These are phyloP conservation scores for Apotomis capreana DNA, from an alignment of 2,888 invertebrate species.

Conservation along the genomic window DNA sequence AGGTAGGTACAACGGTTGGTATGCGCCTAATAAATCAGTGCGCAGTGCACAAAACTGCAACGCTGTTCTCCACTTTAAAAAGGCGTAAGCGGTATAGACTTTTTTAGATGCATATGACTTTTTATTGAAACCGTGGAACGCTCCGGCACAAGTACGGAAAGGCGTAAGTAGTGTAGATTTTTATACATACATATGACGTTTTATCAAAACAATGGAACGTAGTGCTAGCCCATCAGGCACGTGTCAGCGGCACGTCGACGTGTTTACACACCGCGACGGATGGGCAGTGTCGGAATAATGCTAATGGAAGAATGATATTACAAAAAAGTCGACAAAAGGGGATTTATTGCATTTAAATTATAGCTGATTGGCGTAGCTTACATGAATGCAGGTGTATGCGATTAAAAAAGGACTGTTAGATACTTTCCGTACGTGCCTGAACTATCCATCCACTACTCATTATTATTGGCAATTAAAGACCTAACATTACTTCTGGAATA, in stretches of 20 bases:
- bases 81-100: constrained; percentile 5
- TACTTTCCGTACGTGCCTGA: too few species aligned
- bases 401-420: too few species aligned
- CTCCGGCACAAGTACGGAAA: not conserved
- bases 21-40: constrained; percentile 73
- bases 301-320: constrained; percentile 38
- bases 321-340: constrained; percentile 29
- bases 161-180: constrained; percentile 1
- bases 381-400: too few species aligned
- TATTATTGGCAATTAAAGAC: too few species aligned
- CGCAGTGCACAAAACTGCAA: constrained; percentile 67
- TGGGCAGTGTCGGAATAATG: constrained; percentile 24
- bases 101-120: constrained; percentile 1
- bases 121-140: constrained; percentile 3
- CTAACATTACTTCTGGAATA: too few species aligned
- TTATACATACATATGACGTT: constrained; percentile 6
- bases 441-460: too few species aligned
- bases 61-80: constrained; percentile 38
- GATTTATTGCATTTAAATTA: not conserved
- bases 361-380: not conserved
- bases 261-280: constrained; percentile 50
- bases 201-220: not conserved
- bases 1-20: constrained; percentile 38
- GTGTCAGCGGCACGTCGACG: constrained; percentile 64
- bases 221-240: constrained; percentile 56